Evolutionary conservation across 2,888 invertebrate genomes (phyloP).

Genomic region (Erebia epiphron): DNA sequence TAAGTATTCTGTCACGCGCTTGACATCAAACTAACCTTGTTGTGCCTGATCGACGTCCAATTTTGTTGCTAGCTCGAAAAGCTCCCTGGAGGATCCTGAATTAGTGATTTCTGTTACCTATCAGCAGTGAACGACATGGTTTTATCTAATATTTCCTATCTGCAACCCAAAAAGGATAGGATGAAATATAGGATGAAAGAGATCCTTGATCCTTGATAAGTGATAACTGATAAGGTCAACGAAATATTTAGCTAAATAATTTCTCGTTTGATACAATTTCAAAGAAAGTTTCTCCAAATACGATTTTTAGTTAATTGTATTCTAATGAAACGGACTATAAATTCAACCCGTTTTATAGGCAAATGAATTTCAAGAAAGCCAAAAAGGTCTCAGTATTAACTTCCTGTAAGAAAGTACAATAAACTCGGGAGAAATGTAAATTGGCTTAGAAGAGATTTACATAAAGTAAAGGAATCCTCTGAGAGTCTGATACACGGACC

Average conservation of each 20-base stretch:
- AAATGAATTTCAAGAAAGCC: constrained; percentile 18
- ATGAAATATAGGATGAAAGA: constrained; percentile 2
- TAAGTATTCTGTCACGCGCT: too few relatives aligned
- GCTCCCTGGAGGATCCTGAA: too few relatives aligned
- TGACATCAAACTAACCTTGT: too few relatives aligned
- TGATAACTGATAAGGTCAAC: not conserved
- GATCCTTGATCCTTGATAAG: not conserved
- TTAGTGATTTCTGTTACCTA: too few relatives aligned
- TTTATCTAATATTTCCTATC: not conserved
- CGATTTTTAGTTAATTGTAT: constrained; percentile 10
- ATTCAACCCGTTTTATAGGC: constrained; percentile 17
- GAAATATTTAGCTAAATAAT: not conserved
- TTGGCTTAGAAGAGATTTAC: constrained; percentile 27
- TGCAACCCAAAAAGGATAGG: not conserved
- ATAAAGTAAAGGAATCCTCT: constrained; percentile 25
- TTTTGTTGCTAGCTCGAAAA: too few relatives aligned
- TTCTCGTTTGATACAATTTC: not conserved
- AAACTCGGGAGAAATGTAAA: constrained; percentile 27
- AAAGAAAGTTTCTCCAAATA: not conserved
- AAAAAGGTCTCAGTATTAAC: constrained; percentile 20
- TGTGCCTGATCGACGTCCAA: too few relatives aligned
- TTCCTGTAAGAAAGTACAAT: constrained; percentile 20
- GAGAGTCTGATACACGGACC: constrained; percentile 20
- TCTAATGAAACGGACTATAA: constrained; percentile 4
- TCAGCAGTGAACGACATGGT: too few relatives aligned